phyloP scores from a whole-genome alignment of 2,888 invertebrate genomes.

The Cyrtodaria siliqua region DNA sequence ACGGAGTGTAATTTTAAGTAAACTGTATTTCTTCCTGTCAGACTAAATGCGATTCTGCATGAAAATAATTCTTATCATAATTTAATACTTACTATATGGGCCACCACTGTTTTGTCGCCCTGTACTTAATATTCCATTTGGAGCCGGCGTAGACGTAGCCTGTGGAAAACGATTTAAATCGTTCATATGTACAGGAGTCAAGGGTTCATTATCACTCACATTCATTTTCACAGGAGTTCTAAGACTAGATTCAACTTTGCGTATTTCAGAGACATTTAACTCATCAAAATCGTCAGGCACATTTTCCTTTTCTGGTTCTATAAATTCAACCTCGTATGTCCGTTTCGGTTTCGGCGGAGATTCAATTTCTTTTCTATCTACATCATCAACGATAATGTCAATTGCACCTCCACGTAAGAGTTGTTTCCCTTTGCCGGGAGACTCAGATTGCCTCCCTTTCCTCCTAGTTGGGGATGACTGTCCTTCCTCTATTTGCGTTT shows the following conservation, averaged over 20 bases:
- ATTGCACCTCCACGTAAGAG: slow-evolving; percentile 1
- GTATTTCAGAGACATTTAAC: slow-evolving; percentile 65
- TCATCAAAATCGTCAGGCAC: slow-evolving; percentile 57
- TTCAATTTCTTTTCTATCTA: slow-evolving; percentile 45
- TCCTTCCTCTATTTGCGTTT: slow-evolving; percentile 56
- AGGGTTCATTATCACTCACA: slow-evolving; percentile 62
- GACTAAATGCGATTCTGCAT: too few species aligned
- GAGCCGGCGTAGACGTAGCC: slow-evolving; percentile 81
- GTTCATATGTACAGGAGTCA: slow-evolving; percentile 73
- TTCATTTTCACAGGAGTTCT: slow-evolving; percentile 64
- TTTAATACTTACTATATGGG: slow-evolving; percentile 54
- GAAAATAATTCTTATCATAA: too few species aligned
- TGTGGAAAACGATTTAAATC: slow-evolving; percentile 70
- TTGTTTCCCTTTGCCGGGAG: background rate
- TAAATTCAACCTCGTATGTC: slow-evolving; percentile 55
- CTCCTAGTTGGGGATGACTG: slow-evolving; percentile 47
- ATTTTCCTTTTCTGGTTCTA: slow-evolving; percentile 72
- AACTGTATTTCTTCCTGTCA: too few species aligned
- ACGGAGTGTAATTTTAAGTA: too few species aligned
- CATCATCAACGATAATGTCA: slow-evolving; percentile 16
- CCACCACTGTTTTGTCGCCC: slow-evolving; percentile 52
- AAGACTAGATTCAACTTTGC: slow-evolving; percentile 59
- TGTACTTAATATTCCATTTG: slow-evolving; percentile 73
- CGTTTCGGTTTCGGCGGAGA: slow-evolving; percentile 64
- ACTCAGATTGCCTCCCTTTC: slow-evolving; percentile 21